Base-by-base conservation (phyloP, 1,140 invertebrate species). In the Halyomorpha halys region DNA sequence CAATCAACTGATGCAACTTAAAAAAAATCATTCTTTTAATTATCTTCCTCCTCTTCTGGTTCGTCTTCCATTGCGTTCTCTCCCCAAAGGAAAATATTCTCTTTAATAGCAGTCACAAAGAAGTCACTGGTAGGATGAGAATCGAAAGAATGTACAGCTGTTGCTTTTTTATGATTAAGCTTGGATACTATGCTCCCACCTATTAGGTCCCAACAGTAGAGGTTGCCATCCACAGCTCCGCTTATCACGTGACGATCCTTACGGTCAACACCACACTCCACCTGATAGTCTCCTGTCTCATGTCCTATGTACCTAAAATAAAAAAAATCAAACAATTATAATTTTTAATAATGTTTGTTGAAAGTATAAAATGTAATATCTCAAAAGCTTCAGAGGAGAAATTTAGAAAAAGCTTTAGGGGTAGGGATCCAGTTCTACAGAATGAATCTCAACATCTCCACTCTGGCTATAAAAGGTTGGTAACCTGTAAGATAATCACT, bases 201-300 rank as follows among this genome's bases (percentile, higher is more conserved):
- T 6, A 95, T 81, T 56, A 97, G 76, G 75, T 96, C 90, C 91
- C 92, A 98, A 68, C 87, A 82, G 76, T 87, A 90, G 3, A 96
- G 77, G 71, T 81, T 79, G 0, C 94, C 93, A 71, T 90, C 86
- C 44, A 85, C 84, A 0, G 94, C 96, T 0, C 94, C 95, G 59
- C 89, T 91, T 18, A 96, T 74, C 56, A 97, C 82, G 67, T 86
- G 82, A 34, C 83, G 87, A 74, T 97, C 94, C 68, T 83, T 86
- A 61, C 81, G 76, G 74, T 88, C 86, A 3, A 97, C 80, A 68
- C 84, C 85, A 73, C 89, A 91, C 74, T 97, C 94, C 19, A 97
- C 80, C 68, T 85, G 85, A 72, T 88, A 89, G 71, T 93, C 86
- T 65, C 82, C 83, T 66, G 84, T 86, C 65, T 77, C 77, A 71